Evolutionary conservation across 2,888 invertebrate genomes (phyloP).

Genomic region (Drosophila mimica): DNA sequence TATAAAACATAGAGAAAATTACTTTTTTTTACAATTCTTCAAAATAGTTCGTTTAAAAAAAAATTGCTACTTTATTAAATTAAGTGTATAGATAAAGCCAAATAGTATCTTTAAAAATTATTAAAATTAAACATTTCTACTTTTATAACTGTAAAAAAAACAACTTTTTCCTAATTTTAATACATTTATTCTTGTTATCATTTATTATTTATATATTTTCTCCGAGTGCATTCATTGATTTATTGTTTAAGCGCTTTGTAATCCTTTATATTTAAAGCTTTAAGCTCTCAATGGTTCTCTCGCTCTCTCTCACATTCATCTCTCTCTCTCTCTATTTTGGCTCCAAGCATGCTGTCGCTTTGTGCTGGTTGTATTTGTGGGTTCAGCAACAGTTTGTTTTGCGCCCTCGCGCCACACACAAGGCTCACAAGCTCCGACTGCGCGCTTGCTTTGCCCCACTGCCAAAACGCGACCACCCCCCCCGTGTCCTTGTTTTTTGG

Average conservation of each 20-base stretch:
- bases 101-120: neutral
- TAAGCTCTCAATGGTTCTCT: slow-evolving; percentile 43
- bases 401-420: slow-evolving; percentile 62
- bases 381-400: slow-evolving; percentile 81
- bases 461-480: neutral
- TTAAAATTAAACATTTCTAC: neutral
- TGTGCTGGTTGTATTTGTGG: slow-evolving; percentile 23
- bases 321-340: slow-evolving; percentile 7
- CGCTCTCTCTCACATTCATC: slow-evolving; percentile 51
- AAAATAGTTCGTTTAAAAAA: neutral
- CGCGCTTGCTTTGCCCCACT: slow-evolving; percentile 14
- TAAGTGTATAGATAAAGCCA: no score
- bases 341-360: slow-evolving; percentile 35
- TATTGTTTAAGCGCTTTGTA: slow-evolving; percentile 64
- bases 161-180: no score
- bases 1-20: no score
- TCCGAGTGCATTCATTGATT: slow-evolving; percentile 54
- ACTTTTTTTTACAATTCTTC: neutral
- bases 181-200: neutral
- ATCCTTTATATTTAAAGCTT: slow-evolving; percentile 69
- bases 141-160: no score
- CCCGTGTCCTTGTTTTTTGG: neutral
- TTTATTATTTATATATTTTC: neutral
- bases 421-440: slow-evolving; percentile 45
- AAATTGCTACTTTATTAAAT: neutral